A percentile compares a stretch with the other conserved stretches of the same genome.
These are phyloP conservation scores for Caranx ignobilis DNA, from an alignment of 2,113 vertebrate genomes.

Conservation along the genomic window DNA sequence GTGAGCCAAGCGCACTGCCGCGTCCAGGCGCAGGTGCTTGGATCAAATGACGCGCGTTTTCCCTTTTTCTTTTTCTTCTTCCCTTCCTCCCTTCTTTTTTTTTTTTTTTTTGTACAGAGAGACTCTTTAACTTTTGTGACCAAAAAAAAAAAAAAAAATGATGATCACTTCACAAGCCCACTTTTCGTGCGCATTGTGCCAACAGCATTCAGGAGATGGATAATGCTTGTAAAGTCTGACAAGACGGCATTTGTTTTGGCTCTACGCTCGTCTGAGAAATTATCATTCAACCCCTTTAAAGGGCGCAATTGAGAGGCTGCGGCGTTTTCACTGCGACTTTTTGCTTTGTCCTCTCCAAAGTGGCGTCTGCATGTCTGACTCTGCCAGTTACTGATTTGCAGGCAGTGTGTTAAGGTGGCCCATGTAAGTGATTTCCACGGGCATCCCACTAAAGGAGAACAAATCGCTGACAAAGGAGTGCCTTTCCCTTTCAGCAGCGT, in stretches of 20 bases:
- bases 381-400: conserved; percentile 96
- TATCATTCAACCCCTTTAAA: conserved; percentile 79
- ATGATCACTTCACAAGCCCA: conserved; percentile 62
- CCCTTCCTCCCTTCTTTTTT: too few species aligned
- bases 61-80: too few species aligned
- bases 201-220: conserved; percentile 67
- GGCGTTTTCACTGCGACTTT: conserved; percentile 86
- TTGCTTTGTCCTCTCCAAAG: conserved; percentile 90
- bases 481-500: conserved; percentile 97
- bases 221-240: conserved; percentile 83
- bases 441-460: conserved; percentile 99
- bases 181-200: conserved; percentile 61
- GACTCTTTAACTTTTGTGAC: conserved; percentile 68
- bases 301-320: conserved; percentile 79
- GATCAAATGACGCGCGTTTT: conserved; percentile 48
- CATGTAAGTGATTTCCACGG: conserved; percentile 97
- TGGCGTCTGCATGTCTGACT: conserved; percentile 99
- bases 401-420: conserved; percentile 96
- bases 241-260: conserved; percentile 77
- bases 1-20: conserved; percentile 29
- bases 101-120: conserved; percentile 5
- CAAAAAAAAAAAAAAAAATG: conserved; percentile 8
- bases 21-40: conserved; percentile 58
- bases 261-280: conserved; percentile 80
- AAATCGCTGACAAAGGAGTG: conserved; percentile 99